Evolutionary conservation across 2,888 invertebrate species (phyloP), one percentile per base, ranked within the genome.

Genomic region (Drosophila ochracea): DNA sequence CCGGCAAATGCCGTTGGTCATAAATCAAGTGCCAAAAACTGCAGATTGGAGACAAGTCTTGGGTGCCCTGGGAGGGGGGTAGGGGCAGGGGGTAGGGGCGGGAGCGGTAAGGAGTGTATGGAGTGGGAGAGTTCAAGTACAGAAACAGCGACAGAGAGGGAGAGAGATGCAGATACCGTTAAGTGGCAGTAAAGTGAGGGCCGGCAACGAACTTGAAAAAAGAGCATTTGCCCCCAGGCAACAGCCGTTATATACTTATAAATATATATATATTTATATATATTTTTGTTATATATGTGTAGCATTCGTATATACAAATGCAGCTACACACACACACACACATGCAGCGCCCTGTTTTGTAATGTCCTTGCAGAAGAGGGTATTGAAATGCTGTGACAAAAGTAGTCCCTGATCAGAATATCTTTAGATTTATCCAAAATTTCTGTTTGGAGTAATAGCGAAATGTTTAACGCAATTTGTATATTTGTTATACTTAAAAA

Each of bases 1-100:
- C 78, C 72, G 55, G 55, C 77, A 55, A 64, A 50, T 61, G 82
- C 78, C 58, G 76, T 52, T 70, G 78, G 78, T 59, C 68, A 83
- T 82, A 82, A 81, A 82, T 82, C 82, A 84, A 84, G 75, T 69
- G 84, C 65, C 78, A 84, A 78, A 73, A 72, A 71, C 58, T 80
- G 65, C 78, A 74, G 78, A 69, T 68, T 68, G 66, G 59, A 68
- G 63, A 28, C 37, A 55, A 39, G 35, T 58, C 47, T 28, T 9
- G 11, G 9, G 1, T 1, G 25, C 3, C 25, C 3, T 28, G 25
- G 0, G 31, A 2, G 31, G 9, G 31, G 3, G 19, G 37, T 19
- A 4, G 28, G 55, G 4, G 6, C 37, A 11, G 16, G 37, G 1
- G 28, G 28, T 28, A 28, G 28, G 11, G 1, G 11, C 37, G 19